Conservation (phyloP, 2,797 vertebrate species). For the Urocyon cinereoargenteus region DNA sequence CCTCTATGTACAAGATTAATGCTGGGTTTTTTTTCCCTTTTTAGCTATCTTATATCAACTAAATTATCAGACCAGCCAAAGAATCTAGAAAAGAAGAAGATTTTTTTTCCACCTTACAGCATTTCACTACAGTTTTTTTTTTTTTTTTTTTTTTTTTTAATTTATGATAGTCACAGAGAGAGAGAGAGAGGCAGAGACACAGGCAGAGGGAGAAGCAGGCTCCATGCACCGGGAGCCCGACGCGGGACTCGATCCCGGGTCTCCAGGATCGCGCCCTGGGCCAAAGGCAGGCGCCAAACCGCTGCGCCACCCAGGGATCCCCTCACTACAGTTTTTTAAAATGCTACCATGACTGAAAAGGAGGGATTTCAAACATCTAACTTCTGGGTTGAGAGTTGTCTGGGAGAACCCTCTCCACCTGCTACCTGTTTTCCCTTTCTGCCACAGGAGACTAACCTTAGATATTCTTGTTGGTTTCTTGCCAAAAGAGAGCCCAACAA, state of each 20-base stretch:
- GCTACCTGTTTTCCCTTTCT: background rate
- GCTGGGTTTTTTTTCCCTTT: background rate
- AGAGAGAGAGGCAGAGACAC: too few relatives aligned
- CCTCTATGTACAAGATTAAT: background rate
- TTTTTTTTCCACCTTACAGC: background rate
- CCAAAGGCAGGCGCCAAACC: too few relatives aligned
- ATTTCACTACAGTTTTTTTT: background rate
- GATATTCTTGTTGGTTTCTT: background rate
- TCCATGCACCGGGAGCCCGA: too few relatives aligned
- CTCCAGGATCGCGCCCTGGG: too few relatives aligned
- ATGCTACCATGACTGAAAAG: background rate
- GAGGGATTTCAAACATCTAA: background rate
- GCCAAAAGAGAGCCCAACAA: background rate
- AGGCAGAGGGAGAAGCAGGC: too few relatives aligned
- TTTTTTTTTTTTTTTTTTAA: too few relatives aligned
- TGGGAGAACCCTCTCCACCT: background rate
- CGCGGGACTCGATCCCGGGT: too few relatives aligned
- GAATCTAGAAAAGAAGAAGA: background rate
- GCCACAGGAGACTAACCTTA: background rate
- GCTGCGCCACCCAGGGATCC: too few relatives aligned
- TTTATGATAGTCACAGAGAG: too few relatives aligned
- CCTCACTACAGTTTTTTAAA: background rate
- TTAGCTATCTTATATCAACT: background rate
- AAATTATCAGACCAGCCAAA: background rate
- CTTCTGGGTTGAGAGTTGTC: background rate